A percentile compares a stretch with the other conserved stretches of the same genome.
These are phyloP conservation scores for Mastomys coucha DNA, from an alignment of 2,113 vertebrate species.

Conservation along the genomic window DNA sequence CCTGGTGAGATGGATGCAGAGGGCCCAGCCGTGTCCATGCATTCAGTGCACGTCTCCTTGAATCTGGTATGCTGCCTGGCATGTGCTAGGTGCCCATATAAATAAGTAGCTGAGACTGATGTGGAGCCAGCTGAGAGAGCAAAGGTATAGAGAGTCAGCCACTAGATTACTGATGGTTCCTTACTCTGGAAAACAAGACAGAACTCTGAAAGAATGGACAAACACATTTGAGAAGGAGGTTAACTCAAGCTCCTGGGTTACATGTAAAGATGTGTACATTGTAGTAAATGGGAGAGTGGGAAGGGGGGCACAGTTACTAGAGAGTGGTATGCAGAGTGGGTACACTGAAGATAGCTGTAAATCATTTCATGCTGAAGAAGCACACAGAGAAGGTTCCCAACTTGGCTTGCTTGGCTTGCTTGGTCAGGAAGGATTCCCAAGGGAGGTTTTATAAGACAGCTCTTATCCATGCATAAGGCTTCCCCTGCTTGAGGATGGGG, in stretches of 20 bases:
- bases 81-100: neutral
- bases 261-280: neutral
- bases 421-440: neutral
- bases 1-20: too few relatives aligned
- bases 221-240: neutral
- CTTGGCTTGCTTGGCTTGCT: slow-evolving; percentile 19
- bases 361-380: neutral
- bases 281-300: neutral
- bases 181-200: neutral
- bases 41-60: neutral
- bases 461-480: neutral
- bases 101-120: neutral
- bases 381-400: neutral
- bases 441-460: neutral
- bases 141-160: neutral
- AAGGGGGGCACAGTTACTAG: neutral
- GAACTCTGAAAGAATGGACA: neutral
- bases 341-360: neutral
- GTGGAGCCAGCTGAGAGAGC: neutral
- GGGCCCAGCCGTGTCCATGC: neutral
- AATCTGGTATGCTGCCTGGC: neutral
- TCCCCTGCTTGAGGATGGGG: neutral
- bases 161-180: neutral
- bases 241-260: neutral
- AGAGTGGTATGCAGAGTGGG: neutral